These are phyloP conservation scores for Triplophysa siluroides DNA, from an alignment of 2,113 vertebrate genomes.

Conservation along the genomic window DNA sequence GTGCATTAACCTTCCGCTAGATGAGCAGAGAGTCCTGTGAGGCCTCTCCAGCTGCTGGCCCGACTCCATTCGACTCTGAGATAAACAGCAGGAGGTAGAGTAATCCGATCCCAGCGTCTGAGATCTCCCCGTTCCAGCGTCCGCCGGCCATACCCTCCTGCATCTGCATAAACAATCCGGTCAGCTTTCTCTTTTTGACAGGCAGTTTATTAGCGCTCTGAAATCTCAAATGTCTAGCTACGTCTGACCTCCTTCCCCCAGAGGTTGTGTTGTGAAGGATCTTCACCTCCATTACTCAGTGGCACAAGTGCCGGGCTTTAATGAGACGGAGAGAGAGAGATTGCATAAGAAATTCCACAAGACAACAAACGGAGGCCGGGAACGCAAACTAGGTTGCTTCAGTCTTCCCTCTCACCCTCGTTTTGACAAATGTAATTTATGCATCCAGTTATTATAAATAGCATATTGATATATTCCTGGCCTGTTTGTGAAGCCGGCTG, in stretches of 20 bases:
- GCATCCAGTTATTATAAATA: slow-evolving; percentile 74
- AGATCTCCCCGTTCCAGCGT: background rate
- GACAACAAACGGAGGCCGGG: slow-evolving; percentile 40
- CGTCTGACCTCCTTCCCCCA: background rate
- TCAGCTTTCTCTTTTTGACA: slow-evolving; percentile 11
- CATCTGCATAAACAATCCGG: slow-evolving; percentile 13
- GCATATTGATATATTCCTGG: slow-evolving; percentile 71
- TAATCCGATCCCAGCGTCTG: background rate
- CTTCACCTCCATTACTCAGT: slow-evolving; percentile 60
- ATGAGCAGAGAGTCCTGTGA: background rate
- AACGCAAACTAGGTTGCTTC: slow-evolving; percentile 63
- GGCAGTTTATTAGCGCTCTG: slow-evolving; percentile 7
- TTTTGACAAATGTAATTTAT: slow-evolving; percentile 76
- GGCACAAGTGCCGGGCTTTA: slow-evolving; percentile 55
- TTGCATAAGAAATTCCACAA: slow-evolving; percentile 59
- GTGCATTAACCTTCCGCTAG: slow-evolving; percentile 35
- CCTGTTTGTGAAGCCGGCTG: slow-evolving; percentile 61
- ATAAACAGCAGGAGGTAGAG: background rate
- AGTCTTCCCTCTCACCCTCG: slow-evolving; percentile 38
- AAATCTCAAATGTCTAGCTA: slow-evolving; percentile 17
- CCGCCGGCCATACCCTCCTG: background rate
- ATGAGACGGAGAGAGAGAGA: slow-evolving; percentile 55
- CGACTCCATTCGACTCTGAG: background rate
- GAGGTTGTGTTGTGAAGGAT: slow-evolving; percentile 29
- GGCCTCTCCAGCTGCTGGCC: background rate